Evolutionary conservation across 2,888 invertebrate species (phyloP).

Genomic region (Nymphalis c-album): DNA sequence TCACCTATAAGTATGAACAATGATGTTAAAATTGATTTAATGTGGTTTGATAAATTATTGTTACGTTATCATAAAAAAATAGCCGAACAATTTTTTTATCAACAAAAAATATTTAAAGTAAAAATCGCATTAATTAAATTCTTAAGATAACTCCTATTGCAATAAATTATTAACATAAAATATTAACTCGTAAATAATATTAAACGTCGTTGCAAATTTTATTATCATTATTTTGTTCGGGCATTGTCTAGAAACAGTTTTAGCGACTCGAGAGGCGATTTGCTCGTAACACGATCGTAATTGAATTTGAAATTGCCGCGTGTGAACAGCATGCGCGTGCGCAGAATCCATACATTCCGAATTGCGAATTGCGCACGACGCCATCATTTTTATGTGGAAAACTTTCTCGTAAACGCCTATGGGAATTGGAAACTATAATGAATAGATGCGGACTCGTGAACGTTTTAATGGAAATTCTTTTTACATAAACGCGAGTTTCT

Average conservation of each 20-base stretch:
- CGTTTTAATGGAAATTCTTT: conserved; percentile 12
- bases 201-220: neutral
- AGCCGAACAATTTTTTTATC: no score
- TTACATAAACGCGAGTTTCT: neutral
- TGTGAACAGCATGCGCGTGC: conserved; percentile 33
- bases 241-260: conserved; percentile 23
- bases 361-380: conserved; percentile 27
- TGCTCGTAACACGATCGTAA: conserved; percentile 25
- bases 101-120: no score
- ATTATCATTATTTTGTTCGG: neutral
- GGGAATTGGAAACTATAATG: conserved; percentile 28
- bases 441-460: conserved; percentile 18
- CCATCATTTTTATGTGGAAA: conserved; percentile 21
- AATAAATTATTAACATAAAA: no score
- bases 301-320: conserved; percentile 33
- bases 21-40: no score
- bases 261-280: conserved; percentile 16
- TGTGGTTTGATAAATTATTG: no score
- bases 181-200: no score
- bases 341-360: conserved; percentile 28
- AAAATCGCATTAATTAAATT: no score
- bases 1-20: no score
- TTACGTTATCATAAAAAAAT: no score
- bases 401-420: conserved; percentile 20
- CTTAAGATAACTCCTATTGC: no score